Percentiles rank a stretch among this genome's conserved stretches.
Conservation (phyloP, 1,140 invertebrate species). For the Macrobrachium rosenbergii region DNA sequence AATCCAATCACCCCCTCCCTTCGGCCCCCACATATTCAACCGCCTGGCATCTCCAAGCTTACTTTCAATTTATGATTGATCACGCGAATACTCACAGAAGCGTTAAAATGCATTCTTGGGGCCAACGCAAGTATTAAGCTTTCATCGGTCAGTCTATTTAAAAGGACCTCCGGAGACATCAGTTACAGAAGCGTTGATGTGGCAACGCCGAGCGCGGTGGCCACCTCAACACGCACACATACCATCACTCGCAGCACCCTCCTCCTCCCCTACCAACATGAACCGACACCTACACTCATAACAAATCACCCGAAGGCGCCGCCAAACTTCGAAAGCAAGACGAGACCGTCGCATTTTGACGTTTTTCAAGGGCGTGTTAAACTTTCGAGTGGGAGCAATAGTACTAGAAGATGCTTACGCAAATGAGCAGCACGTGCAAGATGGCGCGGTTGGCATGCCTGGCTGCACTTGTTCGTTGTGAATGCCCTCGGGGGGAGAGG, state of each 20-base stretch:
- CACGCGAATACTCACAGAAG: too few relatives aligned
- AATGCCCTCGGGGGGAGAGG: slow-evolving; percentile 33
- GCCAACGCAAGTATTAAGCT: too few relatives aligned
- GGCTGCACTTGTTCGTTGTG: slow-evolving; percentile 55
- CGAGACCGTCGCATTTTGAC: too few relatives aligned
- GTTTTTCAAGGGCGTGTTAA: too few relatives aligned
- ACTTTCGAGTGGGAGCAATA: background rate
- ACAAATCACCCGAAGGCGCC: background rate
- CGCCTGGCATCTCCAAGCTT: too few relatives aligned
- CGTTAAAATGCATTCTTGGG: too few relatives aligned
- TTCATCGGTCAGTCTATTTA: too few relatives aligned
- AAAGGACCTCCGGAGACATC: background rate
- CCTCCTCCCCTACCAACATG: background rate
- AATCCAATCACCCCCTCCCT: background rate
- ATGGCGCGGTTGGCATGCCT: slow-evolving; percentile 27
- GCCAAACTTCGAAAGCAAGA: background rate
- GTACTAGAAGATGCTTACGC: too few relatives aligned
- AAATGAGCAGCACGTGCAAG: slow-evolving; percentile 37
- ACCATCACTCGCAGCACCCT: slow-evolving; percentile 41
- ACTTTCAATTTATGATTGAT: too few relatives aligned
- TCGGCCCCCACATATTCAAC: too few relatives aligned
- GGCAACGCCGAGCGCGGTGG: slow-evolving; percentile 40
- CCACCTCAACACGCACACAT: slow-evolving; percentile 56
- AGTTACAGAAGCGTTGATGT: background rate
- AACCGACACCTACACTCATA: slow-evolving; percentile 23